Percentiles rank a stretch among this genome's conserved stretches.
Conservation (phyloP, 2,888 invertebrate genomes). For the Hecatera dysodea region DNA sequence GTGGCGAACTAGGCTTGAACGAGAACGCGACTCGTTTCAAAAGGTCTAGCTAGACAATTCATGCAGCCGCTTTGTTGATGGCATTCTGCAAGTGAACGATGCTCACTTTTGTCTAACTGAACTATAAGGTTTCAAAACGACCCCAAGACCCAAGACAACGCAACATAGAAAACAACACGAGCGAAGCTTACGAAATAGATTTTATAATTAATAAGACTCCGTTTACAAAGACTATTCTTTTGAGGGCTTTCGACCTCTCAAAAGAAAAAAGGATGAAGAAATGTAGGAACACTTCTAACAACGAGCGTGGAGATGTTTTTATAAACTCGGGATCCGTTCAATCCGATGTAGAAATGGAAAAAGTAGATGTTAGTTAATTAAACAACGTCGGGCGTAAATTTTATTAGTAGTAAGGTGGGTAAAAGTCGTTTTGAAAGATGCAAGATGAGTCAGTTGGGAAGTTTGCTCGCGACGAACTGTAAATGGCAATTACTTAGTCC, state of each 20-base stretch:
- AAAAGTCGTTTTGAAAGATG: constrained; percentile 64
- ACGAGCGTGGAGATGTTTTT: constrained; percentile 45
- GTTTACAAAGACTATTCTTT: constrained; percentile 44
- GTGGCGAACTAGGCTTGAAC: constrained; percentile 75
- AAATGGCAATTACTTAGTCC: constrained; percentile 85
- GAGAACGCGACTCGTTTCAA: constrained; percentile 71
- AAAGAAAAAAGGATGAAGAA: constrained; percentile 35
- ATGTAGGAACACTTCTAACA: constrained; percentile 47
- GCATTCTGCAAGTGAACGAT: constrained; percentile 68
- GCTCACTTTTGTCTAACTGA: constrained; percentile 60
- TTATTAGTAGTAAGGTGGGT: constrained; percentile 44
- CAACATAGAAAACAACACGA: constrained; percentile 20
- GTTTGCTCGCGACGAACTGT: constrained; percentile 79
- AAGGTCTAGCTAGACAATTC: constrained; percentile 76
- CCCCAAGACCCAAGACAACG: constrained; percentile 16
- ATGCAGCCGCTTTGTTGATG: constrained; percentile 71
- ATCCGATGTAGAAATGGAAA: constrained; percentile 35
- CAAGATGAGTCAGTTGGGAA: constrained; percentile 79
- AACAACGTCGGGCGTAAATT: constrained; percentile 49
- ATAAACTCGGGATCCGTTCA: constrained; percentile 42
- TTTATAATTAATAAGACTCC: constrained; percentile 49
- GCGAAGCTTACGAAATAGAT: constrained; percentile 31
- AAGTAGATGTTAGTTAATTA: constrained; percentile 56
- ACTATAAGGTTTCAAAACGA: constrained; percentile 53
- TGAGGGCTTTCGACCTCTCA: constrained; percentile 17